Base-by-base conservation (phyloP, 2,113 vertebrate species). In the Perca schrenkii region DNA sequence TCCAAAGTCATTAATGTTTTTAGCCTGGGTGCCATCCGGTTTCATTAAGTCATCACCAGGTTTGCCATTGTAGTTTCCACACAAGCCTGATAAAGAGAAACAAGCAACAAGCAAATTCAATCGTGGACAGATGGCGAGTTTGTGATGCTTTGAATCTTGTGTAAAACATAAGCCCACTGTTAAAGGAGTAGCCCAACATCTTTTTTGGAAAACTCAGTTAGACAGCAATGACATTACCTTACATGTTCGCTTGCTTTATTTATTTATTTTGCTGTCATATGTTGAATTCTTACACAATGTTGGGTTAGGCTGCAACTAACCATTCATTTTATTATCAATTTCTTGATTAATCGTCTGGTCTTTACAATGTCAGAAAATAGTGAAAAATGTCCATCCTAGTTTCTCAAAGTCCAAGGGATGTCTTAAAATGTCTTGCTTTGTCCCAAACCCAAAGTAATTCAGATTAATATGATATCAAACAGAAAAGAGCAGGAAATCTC, bases 1-100 rank as follows among this genome's bases (percentile, higher is more conserved):
- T 40, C 79, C 84, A 49, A 86, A 79, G 2, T 3, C 46, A 52
- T 54, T 63, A 14, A 60, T 14, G 12, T 79, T 5, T 21, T 21
- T 11, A 2, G 70, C 22, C 52, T 46, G n/a, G 6, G 31, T 64
- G 65, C 84, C 84, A 11, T 86, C 80, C 47, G 64, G 21, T 70
- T 64, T 78, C 63, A 40, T 4, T 15, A 86, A 36, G 65, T 82
- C 84, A 63, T 86, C 84, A 5, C 8, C 15, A 28, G 22, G 12
- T 6, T 82, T 74, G 7, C 68, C 70, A 52, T 86, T 86, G 65
- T 75, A 74, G 25, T 82, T 86, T 65, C 84, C 84, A 75, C 84
- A 86, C 46, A 86, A 52, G 6, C 84, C 84, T 86, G 56, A 66
- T 12, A 4, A n/a, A 62, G 34, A 61, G n/a, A 69, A 47, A 68